Conservation (phyloP, 2,113 vertebrate species). For the Anser cygnoides region DNA sequence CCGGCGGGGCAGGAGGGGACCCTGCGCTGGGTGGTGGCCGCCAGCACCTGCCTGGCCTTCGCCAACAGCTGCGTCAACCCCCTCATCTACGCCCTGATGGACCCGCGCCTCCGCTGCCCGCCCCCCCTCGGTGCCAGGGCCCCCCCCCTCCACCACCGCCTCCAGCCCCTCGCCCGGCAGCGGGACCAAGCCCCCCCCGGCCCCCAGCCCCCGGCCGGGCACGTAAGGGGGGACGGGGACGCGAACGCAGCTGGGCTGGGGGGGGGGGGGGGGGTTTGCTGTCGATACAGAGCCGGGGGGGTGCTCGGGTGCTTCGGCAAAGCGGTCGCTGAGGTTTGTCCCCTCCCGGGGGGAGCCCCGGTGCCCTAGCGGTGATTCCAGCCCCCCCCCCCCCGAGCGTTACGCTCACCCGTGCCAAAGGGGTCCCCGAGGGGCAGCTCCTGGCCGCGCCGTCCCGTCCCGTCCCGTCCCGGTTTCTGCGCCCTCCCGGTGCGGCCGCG, state of each 20-base stretch:
- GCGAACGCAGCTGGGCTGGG: no score
- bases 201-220: neutral
- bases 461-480: no score
- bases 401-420: no score
- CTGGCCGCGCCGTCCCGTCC: no score
- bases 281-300: neutral
- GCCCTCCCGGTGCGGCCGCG: no score
- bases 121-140: neutral
- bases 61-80: slow-evolving; percentile 89
- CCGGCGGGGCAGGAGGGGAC: neutral
- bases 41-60: slow-evolving; percentile 86
- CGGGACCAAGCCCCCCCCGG: neutral
- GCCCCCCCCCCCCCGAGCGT: no score
- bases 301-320: no score
- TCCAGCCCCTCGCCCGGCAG: neutral
- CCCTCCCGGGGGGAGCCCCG: no score
- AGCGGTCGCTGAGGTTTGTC: no score
- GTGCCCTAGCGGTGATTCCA: no score
- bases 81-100: slow-evolving; percentile 84
- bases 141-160: neutral
- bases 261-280: no score
- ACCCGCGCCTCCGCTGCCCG: slow-evolving; percentile 79
- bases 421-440: no score
- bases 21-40: slow-evolving; percentile 67
- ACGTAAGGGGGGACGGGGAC: neutral